Evolutionary conservation across 2,797 vertebrate genomes (phyloP).

Genomic region (Rallus crepitans): DNA sequence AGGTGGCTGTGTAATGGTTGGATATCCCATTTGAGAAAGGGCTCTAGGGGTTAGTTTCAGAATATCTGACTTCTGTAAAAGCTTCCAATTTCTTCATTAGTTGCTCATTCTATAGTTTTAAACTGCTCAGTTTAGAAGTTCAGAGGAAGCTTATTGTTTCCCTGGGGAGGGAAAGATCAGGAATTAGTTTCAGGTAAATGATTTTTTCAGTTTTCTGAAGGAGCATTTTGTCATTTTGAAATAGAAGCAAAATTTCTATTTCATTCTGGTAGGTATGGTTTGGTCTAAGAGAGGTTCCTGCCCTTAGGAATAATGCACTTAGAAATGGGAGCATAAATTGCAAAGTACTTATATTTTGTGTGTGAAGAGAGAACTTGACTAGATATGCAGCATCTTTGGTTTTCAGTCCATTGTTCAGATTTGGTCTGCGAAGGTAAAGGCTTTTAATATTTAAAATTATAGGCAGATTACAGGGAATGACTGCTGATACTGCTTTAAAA

Average conservation of each 20-base stretch:
- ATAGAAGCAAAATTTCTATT: neutral
- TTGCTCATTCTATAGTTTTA: neutral
- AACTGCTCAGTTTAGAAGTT: neutral
- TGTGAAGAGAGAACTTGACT: neutral
- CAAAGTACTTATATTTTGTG: fast-evolving
- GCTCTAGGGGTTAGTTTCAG: neutral
- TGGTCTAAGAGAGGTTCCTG: neutral
- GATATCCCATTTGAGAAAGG: neutral
- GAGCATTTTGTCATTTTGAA: neutral
- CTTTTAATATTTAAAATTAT: neutral
- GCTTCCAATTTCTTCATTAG: neutral
- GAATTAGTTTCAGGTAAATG: neutral
- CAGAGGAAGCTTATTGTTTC: neutral
- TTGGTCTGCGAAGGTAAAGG: neutral
- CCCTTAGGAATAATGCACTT: neutral
- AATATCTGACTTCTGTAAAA: neutral
- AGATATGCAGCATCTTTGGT: neutral
- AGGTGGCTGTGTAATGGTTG: neutral
- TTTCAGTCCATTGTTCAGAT: neutral
- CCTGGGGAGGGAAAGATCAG: neutral
- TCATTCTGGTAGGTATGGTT: neutral
- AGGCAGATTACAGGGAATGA: neutral
- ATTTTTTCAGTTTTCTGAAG: neutral
- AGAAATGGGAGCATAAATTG: neutral
- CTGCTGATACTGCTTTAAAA: neutral